Evolutionary conservation across 2,888 invertebrate genomes (phyloP), one percentile per base, ranked within the genome.

Genomic region (Trypoxylon attenuatum): DNA sequence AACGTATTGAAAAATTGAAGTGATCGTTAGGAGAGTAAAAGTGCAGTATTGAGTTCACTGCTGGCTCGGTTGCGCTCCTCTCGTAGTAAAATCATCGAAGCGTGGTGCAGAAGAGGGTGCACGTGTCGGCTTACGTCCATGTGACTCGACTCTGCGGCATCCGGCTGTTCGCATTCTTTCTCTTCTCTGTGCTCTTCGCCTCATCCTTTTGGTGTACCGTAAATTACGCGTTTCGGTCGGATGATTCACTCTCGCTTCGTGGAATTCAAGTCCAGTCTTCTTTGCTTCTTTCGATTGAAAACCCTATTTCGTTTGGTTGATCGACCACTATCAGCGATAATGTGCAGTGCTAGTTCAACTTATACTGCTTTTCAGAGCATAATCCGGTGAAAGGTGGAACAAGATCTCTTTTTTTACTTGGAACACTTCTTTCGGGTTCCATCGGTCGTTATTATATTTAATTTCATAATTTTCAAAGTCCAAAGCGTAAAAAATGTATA

Each of bases 161-260:
- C 80, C 77, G 78, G 76, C 76, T 73, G 78, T 69, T 71, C 76
- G 80, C 82, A 80, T 82, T 82, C 82, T 77, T 79, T 82, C 82
- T 77, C 78, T 78, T 54, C 69, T 63, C 33, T 29, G 6, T 78
- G 49, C 69, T 63, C 61, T 78, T 72, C 61, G 74, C 77, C 71
- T 75, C 71, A 73, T 62, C 76, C 74, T 67, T 76, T 71, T 69
- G 56, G 73, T 56, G 38, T 61, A 54, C 64, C 50, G 47, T 76
- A 58, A 67, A 74, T 68, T 71, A 71, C 45, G 49, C 49, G 47
- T 33, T 13, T 49, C 33, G 38, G 41, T 41, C 39, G 15, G 47
- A 47, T 71, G 63, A 73, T 53, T 74, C 74, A 71, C 43, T 25
- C 47, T 61, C 33, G 29, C 27, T 19, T 13, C 47, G 38, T 18